Conservation (phyloP, 2,888 invertebrate species). For the Pterostichus madidus region DNA sequence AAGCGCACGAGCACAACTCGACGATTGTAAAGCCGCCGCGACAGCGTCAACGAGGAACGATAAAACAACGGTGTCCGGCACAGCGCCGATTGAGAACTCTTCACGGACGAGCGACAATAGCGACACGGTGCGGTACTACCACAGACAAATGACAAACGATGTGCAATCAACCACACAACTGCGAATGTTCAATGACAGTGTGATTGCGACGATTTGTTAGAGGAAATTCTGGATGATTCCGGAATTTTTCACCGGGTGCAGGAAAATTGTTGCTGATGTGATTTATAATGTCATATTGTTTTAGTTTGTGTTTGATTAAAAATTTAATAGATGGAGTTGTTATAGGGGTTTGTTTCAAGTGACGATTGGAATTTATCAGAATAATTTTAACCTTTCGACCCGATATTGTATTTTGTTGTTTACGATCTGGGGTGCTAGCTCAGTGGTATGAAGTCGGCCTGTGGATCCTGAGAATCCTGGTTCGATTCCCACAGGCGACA, state of each 20-base stretch:
- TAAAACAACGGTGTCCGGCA: slow-evolving; percentile 34
- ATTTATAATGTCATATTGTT: too few species aligned
- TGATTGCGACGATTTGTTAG: slow-evolving; percentile 7
- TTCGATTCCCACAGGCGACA: too few species aligned
- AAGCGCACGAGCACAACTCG: slow-evolving; percentile 28
- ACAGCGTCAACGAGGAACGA: slow-evolving; percentile 2
- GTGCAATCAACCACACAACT: slow-evolving; percentile 19
- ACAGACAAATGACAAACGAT: slow-evolving; percentile 20
- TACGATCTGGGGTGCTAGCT: too few species aligned
- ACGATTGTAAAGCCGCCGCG: neutral
- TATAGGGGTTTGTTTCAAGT: too few species aligned
- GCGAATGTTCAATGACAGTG: slow-evolving; percentile 13
- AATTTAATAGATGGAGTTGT: too few species aligned
- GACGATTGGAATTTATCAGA: too few species aligned
- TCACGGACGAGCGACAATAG: slow-evolving; percentile 1
- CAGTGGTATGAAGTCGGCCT: too few species aligned
- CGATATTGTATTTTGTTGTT: too few species aligned
- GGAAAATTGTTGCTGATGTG: neutral
- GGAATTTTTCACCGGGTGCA: neutral
- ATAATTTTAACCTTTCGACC: too few species aligned
- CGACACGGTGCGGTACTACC: neutral
- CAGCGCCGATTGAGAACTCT: slow-evolving; percentile 14
- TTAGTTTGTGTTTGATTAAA: too few species aligned
- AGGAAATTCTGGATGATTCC: neutral
- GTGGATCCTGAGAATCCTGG: too few species aligned